Conservation (phyloP, 2,888 invertebrate genomes). For the Eupithecia dodoneata region DNA sequence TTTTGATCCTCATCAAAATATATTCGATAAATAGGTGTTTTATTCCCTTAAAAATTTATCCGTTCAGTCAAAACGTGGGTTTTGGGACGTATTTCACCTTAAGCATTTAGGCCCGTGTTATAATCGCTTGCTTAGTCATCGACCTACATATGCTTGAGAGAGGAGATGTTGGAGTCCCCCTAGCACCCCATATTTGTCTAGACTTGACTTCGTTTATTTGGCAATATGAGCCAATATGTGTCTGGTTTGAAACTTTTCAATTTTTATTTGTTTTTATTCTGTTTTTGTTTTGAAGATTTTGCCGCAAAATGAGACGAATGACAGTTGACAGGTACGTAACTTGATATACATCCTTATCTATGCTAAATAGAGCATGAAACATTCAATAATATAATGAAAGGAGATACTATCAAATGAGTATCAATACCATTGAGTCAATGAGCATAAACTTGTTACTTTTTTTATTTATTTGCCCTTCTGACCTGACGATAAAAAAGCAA, state of each 20-base stretch:
- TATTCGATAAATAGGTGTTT: too few relatives aligned
- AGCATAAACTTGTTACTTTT: background rate
- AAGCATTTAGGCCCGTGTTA: too few relatives aligned
- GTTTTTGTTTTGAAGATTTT: background rate
- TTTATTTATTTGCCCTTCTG: background rate
- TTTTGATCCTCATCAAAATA: too few relatives aligned
- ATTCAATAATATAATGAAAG: background rate
- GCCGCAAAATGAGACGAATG: background rate
- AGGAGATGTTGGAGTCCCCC: too few relatives aligned
- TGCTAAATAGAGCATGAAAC: conserved; percentile 4
- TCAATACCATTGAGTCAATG: background rate
- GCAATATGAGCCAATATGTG: background rate
- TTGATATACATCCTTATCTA: background rate
- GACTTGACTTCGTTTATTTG: too few relatives aligned
- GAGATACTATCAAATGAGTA: background rate
- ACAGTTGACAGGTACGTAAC: background rate
- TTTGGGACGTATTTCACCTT: too few relatives aligned
- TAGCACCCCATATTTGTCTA: too few relatives aligned
- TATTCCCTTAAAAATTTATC: too few relatives aligned
- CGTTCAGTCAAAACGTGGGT: too few relatives aligned
- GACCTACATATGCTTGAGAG: too few relatives aligned
- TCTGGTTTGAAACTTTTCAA: background rate
- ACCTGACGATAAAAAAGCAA: background rate
- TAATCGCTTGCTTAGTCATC: too few relatives aligned
- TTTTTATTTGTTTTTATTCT: background rate